These are phyloP conservation scores for Crambe crambe DNA, from an alignment of 37 sponge, comb jelly and placozoan genomes.

Conservation along the genomic window DNA sequence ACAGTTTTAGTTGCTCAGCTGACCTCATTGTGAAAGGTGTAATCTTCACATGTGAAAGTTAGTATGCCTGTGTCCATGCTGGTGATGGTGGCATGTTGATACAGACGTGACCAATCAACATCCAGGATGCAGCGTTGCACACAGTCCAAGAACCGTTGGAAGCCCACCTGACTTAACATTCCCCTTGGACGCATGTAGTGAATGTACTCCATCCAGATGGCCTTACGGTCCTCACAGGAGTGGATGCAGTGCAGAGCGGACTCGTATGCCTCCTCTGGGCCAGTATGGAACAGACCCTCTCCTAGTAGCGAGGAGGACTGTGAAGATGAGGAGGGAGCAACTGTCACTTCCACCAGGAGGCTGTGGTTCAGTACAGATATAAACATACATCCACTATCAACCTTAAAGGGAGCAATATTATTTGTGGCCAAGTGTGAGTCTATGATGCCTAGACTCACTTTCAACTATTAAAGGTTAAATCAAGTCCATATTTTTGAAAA, in stretches of 20 bases:
- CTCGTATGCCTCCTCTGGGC: constrained; percentile 46
- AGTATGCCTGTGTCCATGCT: no score
- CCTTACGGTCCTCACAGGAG: neutral
- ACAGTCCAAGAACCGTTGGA: constrained; percentile 3
- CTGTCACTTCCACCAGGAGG: constrained; percentile 38
- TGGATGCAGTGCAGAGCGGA: constrained; percentile 39
- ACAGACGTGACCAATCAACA: neutral
- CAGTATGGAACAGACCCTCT: constrained; percentile 9
- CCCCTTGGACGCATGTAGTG: neutral
- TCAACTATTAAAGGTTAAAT: no score
- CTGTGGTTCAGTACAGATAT: constrained; percentile 5
- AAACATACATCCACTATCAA: no score
- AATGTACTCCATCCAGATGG: constrained; percentile 49
- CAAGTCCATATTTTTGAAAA: no score
- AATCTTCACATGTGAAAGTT: constrained; percentile 6
- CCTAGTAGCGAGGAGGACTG: neutral
- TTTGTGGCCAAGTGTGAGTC: no score
- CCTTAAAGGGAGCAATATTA: no score
- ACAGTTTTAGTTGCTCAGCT: neutral
- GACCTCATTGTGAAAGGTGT: constrained; percentile 51
- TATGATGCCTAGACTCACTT: no score
- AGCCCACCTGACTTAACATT: neutral
- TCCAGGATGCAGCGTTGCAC: constrained; percentile 44
- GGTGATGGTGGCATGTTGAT: neutral
- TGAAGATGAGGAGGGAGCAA: neutral